Conservation (phyloP, 2,888 invertebrate species). For the Hydrotaea cyrtoneurina region DNA sequence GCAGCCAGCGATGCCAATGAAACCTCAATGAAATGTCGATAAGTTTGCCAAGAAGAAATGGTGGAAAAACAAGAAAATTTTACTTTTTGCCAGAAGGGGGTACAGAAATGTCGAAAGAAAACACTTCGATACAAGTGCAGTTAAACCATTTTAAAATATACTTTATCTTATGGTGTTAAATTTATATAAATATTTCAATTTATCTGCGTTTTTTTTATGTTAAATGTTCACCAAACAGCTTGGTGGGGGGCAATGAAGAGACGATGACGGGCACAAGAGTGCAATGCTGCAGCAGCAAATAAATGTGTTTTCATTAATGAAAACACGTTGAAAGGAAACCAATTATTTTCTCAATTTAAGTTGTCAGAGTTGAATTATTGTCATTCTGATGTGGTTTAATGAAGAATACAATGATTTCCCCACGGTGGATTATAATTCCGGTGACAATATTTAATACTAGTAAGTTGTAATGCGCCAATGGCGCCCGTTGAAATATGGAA, state of each 20-base stretch:
- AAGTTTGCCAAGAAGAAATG: neutral
- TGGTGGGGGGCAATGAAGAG: neutral
- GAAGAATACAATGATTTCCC: too few species aligned
- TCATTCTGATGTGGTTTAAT: too few species aligned
- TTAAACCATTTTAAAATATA: slow-evolving; percentile 25
- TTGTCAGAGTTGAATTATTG: too few species aligned
- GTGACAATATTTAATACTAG: too few species aligned
- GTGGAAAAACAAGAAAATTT: neutral
- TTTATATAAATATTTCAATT: slow-evolving; percentile 7
- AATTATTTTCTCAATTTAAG: neutral
- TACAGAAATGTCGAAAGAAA: neutral
- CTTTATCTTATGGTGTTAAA: slow-evolving; percentile 3
- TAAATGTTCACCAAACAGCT: neutral
- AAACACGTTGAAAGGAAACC: neutral
- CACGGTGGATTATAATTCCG: too few species aligned
- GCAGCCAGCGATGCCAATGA: neutral
- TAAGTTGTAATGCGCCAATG: too few species aligned
- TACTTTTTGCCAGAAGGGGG: neutral
- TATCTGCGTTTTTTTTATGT: neutral
- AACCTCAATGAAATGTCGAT: slow-evolving; percentile 17
- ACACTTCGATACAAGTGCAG: neutral
- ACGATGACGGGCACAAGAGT: neutral
- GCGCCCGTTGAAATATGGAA: too few species aligned
- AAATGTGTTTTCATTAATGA: neutral
- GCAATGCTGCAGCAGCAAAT: neutral